These are phyloP conservation scores for Morpho deidamia DNA, from an alignment of 2,888 invertebrate genomes.

Conservation along the genomic window DNA sequence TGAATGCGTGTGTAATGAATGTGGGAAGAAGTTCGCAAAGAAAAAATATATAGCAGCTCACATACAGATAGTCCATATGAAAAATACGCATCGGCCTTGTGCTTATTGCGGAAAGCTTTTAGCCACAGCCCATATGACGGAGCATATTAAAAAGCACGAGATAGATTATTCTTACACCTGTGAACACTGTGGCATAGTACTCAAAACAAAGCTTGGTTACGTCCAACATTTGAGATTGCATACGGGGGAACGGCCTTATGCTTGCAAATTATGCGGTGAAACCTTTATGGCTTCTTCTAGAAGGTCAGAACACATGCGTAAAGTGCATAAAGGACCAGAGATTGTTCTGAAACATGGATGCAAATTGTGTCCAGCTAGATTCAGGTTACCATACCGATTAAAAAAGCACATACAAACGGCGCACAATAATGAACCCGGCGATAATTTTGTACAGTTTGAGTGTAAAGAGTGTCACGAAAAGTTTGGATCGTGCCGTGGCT, in stretches of 20 bases:
- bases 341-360: constrained; percentile 46
- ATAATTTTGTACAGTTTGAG: constrained; percentile 31
- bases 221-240: constrained; percentile 58
- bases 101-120: constrained; percentile 53
- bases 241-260: constrained; percentile 58
- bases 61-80: constrained; percentile 63
- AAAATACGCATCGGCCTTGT: constrained; percentile 57
- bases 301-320: constrained; percentile 55
- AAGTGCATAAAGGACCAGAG: constrained; percentile 38
- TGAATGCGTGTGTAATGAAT: constrained; percentile 60
- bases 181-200: constrained; percentile 43
- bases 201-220: constrained; percentile 54
- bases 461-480: constrained; percentile 48
- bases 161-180: constrained; percentile 38
- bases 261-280: constrained; percentile 51
- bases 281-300: constrained; percentile 59
- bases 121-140: constrained; percentile 59
- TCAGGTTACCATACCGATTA: constrained; percentile 46
- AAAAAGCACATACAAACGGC: constrained; percentile 45
- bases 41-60: constrained; percentile 59
- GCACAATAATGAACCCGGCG: constrained; percentile 34
- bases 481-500: constrained; percentile 47
- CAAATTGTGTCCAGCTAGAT: constrained; percentile 49
- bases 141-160: constrained; percentile 53
- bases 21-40: constrained; percentile 54